Conservation (phyloP, 2,797 vertebrate species). For the Staurois parvus region DNA sequence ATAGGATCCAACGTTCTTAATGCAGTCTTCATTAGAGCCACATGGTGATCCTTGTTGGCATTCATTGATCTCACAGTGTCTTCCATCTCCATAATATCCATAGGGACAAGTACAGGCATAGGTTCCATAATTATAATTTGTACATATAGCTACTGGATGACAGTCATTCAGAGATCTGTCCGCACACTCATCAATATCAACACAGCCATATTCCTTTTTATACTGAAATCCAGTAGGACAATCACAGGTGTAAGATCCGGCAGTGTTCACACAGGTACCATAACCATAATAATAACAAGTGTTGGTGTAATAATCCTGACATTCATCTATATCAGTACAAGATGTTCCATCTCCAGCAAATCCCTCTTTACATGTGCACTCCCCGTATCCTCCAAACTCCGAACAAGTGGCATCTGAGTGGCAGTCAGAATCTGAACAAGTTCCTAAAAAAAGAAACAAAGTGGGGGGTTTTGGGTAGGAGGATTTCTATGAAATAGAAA, state of each 20-base stretch:
- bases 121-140: constrained; percentile 55
- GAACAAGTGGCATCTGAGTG: constrained; percentile 58
- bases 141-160: constrained; percentile 62
- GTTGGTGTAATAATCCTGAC: neutral
- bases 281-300: neutral
- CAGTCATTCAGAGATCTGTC: constrained; percentile 28
- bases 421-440: constrained; percentile 21
- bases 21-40: constrained; percentile 50
- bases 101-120: constrained; percentile 63
- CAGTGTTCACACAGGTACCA: neutral
- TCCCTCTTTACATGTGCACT: constrained; percentile 69
- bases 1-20: neutral
- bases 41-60: constrained; percentile 57
- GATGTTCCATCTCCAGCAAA: constrained; percentile 14
- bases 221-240: constrained; percentile 68
- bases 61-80: constrained; percentile 47
- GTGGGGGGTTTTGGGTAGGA: too few relatives aligned
- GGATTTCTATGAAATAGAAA: too few relatives aligned
- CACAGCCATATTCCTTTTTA: constrained; percentile 65
- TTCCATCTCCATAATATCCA: constrained; percentile 65
- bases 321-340: constrained; percentile 43
- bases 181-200: neutral
- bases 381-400: neutral
- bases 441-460: neutral
- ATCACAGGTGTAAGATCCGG: constrained; percentile 12